phyloP scores from a whole-genome alignment of 2,797 vertebrate genomes.

The Rhabdomys pumilio region DNA sequence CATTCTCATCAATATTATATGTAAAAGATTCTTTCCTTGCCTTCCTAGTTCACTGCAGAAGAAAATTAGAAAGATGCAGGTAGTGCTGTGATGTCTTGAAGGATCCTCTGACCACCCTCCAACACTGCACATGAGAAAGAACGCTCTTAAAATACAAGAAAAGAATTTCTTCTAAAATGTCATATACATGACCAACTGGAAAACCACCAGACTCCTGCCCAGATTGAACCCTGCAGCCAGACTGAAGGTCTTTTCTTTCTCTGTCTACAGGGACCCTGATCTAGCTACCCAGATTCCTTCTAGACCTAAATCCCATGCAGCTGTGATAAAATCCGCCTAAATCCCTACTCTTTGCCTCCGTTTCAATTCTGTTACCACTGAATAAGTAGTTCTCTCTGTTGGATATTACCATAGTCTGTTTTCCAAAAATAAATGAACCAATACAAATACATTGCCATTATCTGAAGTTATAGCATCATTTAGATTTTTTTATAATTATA shows the following conservation, averaged over 20 bases:
- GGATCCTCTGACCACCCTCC: not conserved
- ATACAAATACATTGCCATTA: not conserved
- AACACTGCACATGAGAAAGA: not conserved
- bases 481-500: not conserved
- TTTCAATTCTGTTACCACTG: not conserved
- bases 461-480: not conserved
- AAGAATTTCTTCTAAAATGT: not conserved
- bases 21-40: not conserved
- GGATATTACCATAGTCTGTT: not conserved
- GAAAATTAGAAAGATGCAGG: not conserved
- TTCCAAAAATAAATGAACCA: conserved; percentile 19
- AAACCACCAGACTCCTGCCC: not conserved
- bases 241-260: not conserved
- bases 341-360: not conserved
- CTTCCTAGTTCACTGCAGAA: not conserved
- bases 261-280: not conserved
- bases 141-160: not conserved
- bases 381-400: not conserved
- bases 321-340: not conserved
- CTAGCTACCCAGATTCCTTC: not conserved
- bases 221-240: not conserved
- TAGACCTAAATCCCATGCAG: not conserved
- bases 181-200: not conserved
- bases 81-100: not conserved
- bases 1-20: not conserved